phyloP scores from a whole-genome alignment of 2,113 vertebrate genomes.

The Beaufortia kweichowensis region DNA sequence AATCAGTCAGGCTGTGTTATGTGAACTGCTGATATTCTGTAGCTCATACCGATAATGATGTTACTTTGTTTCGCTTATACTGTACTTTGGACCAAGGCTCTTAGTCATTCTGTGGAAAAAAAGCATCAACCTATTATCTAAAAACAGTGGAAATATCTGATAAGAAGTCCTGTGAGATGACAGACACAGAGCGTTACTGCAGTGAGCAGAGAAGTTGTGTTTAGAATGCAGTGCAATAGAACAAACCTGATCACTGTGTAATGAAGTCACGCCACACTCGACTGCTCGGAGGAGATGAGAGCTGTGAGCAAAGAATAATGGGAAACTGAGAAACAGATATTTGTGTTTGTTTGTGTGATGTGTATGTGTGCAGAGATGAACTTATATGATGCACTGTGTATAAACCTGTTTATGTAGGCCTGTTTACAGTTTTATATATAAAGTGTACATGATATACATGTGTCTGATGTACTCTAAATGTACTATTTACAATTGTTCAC shows the following conservation, averaged over 20 bases:
- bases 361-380: too few relatives aligned
- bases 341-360: background rate
- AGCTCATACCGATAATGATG: background rate
- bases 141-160: background rate
- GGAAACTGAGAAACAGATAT: conserved; percentile 12
- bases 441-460: too few relatives aligned
- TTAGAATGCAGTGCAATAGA: background rate
- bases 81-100: background rate
- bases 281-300: conserved; percentile 6
- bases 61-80: background rate
- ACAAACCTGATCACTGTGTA: conserved; percentile 7
- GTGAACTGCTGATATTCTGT: background rate
- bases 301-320: background rate
- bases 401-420: too few relatives aligned
- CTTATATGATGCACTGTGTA: too few relatives aligned
- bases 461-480: too few relatives aligned
- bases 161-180: background rate
- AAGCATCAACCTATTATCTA: background rate
- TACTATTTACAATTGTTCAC: too few relatives aligned
- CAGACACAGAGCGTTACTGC: background rate
- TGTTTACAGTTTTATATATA: too few relatives aligned
- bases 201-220: background rate
- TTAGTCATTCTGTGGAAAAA: background rate
- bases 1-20: background rate
- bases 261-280: conserved; percentile 12